Evolutionary conservation across 1,140 invertebrate genomes (phyloP).

Genomic region (Diuraphis noxia): DNA sequence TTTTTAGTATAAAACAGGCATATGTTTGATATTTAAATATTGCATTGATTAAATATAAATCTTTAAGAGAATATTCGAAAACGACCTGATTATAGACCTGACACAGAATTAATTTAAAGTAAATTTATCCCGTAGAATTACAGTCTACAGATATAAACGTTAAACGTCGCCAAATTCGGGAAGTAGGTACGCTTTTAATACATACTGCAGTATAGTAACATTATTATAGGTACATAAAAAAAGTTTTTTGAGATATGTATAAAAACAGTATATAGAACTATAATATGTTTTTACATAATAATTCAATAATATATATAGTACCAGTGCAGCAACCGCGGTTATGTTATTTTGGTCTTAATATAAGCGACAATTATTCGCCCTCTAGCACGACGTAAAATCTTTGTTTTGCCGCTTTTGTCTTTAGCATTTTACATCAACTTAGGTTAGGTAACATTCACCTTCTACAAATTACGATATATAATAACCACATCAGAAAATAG

Average conservation of each 20-base stretch:
- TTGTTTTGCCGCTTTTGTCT: background rate
- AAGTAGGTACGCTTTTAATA: background rate
- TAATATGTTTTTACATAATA: background rate
- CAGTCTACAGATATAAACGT: background rate
- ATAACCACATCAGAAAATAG: no score
- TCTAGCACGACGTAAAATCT: background rate
- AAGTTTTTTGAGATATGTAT: no score
- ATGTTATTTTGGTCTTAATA: no score
- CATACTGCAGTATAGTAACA: no score
- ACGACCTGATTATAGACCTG: background rate
- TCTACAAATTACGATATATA: no score
- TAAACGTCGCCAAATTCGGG: background rate
- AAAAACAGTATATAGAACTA: no score
- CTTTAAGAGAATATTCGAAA: background rate
- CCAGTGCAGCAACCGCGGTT: no score
- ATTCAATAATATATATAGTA: background rate
- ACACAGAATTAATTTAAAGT: background rate
- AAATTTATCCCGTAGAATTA: background rate
- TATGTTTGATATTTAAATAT: background rate
- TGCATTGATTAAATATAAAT: background rate
- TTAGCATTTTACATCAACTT: no score
- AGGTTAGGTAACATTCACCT: no score
- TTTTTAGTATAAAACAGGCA: background rate
- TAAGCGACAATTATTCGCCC: background rate
- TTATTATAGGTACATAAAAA: no score